phyloP scores from a whole-genome alignment of 2,888 invertebrate species.

The Drosophila neotestacea region DNA sequence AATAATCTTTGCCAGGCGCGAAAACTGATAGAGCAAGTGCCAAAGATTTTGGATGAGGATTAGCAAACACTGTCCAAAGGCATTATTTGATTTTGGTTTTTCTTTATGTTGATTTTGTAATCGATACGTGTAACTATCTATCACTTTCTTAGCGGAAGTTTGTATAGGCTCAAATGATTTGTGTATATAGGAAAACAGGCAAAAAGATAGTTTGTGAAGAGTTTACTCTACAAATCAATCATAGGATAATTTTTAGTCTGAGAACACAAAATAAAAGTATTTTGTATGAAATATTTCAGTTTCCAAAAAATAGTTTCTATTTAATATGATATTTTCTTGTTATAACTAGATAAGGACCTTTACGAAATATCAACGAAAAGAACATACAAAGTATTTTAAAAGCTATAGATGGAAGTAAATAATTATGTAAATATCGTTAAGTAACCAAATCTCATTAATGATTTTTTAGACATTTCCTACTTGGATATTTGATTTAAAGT shows the following conservation, averaged over 20 bases:
- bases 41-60: conserved; percentile 37
- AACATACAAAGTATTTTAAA: too few relatives aligned
- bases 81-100: conserved; percentile 38
- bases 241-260: neutral
- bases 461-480: too few relatives aligned
- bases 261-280: neutral
- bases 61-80: conserved; percentile 49
- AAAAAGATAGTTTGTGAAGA: conserved; percentile 1
- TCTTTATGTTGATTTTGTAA: conserved; percentile 65
- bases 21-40: conserved; percentile 66
- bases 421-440: too few relatives aligned
- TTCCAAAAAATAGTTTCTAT: too few relatives aligned
- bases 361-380: too few relatives aligned
- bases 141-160: conserved; percentile 61
- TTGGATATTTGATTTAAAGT: too few relatives aligned
- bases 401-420: too few relatives aligned
- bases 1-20: conserved; percentile 64
- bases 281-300: too few relatives aligned
- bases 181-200: neutral
- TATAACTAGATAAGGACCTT: too few relatives aligned
- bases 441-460: too few relatives aligned
- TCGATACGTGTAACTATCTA: conserved; percentile 52
- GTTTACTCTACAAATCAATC: conserved; percentile 10
- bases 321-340: too few relatives aligned
- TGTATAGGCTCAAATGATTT: conserved; percentile 14